Percentiles rank a stretch among this genome's conserved stretches.
Conservation (phyloP, 1,140 invertebrate genomes). For the Pseudomyrmex concolor region DNA sequence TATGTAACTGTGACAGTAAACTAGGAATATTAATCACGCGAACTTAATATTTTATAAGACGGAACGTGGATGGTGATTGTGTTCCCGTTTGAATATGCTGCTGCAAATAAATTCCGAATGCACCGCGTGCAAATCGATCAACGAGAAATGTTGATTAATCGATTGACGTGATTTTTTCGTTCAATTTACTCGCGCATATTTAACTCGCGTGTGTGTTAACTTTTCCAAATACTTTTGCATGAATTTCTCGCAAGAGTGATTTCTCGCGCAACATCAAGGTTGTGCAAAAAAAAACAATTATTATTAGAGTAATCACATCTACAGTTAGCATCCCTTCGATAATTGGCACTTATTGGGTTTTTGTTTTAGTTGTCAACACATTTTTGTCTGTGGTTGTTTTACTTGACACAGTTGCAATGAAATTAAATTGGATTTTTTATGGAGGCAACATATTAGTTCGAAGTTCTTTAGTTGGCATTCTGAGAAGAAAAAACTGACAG, state of each 20-base stretch:
- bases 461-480: too few species aligned
- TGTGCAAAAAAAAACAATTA: not conserved
- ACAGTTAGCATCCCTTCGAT: too few species aligned
- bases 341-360: too few species aligned
- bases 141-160: slow-evolving; percentile 18
- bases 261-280: not conserved
- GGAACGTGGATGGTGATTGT: not conserved
- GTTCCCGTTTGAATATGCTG: slow-evolving; percentile 49
- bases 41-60: slow-evolving; percentile 49
- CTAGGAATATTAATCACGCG: slow-evolving; percentile 38
- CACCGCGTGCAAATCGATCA: slow-evolving; percentile 17
- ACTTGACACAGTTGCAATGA: too few species aligned
- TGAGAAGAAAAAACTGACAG: too few species aligned
- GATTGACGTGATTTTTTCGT: not conserved
- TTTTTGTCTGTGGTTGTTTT: not conserved
- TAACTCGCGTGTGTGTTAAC: too few species aligned
- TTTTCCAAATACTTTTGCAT: not conserved
- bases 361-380: not conserved
- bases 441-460: too few species aligned
- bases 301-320: too few species aligned
- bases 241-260: not conserved
- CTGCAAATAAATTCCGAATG: slow-evolving; percentile 26
- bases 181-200: slow-evolving; percentile 1
- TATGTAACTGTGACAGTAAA: slow-evolving; percentile 25
- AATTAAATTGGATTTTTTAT: too few species aligned